These are phyloP conservation scores for Aelia acuminata DNA, from an alignment of 2,888 invertebrate species.

Conservation along the genomic window DNA sequence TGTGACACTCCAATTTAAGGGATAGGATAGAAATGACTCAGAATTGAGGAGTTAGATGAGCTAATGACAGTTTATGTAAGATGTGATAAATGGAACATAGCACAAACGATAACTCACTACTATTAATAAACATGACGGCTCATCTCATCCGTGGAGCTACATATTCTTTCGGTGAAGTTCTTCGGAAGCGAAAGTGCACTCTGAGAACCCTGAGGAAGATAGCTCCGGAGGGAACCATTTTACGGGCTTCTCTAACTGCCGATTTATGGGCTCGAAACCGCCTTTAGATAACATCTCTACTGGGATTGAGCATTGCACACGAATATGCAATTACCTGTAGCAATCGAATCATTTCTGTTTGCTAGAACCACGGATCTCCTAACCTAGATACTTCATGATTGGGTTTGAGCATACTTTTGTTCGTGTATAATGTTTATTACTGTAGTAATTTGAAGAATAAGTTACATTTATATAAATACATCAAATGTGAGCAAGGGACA, in stretches of 20 bases:
- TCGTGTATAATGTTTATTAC: neutral
- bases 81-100: conserved; percentile 19
- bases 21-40: neutral
- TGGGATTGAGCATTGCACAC: conserved; percentile 29
- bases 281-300: neutral
- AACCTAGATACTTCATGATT: neutral
- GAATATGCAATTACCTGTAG: conserved; percentile 25
- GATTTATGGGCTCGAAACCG: conserved; percentile 18
- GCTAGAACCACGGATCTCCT: neutral
- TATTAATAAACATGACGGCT: conserved; percentile 14
- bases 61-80: conserved; percentile 31
- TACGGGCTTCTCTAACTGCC: neutral
- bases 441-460: neutral
- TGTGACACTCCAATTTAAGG: too few relatives aligned
- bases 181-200: neutral
- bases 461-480: too few relatives aligned
- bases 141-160: neutral
- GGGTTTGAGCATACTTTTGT: neutral
- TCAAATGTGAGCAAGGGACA: too few relatives aligned
- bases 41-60: conserved; percentile 6
- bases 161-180: neutral
- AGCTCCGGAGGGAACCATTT: neutral
- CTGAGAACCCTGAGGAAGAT: neutral
- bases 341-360: neutral
- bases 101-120: neutral